These are phyloP conservation scores for Coenonympha glycerion DNA, from an alignment of 2,888 invertebrate species.

Conservation along the genomic window DNA sequence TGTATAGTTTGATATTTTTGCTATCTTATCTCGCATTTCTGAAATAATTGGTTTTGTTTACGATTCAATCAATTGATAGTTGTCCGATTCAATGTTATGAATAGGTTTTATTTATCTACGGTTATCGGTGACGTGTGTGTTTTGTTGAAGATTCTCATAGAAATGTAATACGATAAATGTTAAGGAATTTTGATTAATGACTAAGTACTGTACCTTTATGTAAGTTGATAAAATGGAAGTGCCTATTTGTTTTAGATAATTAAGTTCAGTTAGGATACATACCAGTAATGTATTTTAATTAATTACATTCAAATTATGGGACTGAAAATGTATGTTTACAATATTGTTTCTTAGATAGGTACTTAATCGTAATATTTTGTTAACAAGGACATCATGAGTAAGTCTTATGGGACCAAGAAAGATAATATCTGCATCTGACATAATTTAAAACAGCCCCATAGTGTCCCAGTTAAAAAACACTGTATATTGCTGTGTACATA, in stretches of 20 bases:
- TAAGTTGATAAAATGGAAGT: not conserved
- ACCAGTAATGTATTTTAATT: too few species aligned
- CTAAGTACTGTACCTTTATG: not conserved
- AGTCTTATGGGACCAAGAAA: too few species aligned
- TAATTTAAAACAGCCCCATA: too few species aligned
- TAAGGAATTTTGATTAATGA: not conserved
- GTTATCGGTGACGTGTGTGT: not conserved
- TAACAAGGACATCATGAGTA: too few species aligned
- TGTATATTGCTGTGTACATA: not conserved
- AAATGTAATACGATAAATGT: not conserved
- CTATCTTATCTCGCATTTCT: conserved; percentile 22
- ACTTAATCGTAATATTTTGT: too few species aligned
- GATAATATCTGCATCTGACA: too few species aligned
- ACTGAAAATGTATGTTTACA: conserved; percentile 1
- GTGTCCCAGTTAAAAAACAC: too few species aligned
- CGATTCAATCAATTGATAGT: conserved; percentile 4
- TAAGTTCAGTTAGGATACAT: too few species aligned
- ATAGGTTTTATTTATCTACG: not conserved
- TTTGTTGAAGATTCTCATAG: conserved; percentile 6
- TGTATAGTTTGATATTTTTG: conserved; percentile 6
- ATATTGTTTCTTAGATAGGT: not conserved
- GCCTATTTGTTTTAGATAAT: not conserved
- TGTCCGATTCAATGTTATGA: not conserved
- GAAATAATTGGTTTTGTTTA: conserved; percentile 14
- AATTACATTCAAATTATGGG: not conserved